Conservation (phyloP, 2,797 vertebrate species). For the Paramormyrops hopkinsi region DNA sequence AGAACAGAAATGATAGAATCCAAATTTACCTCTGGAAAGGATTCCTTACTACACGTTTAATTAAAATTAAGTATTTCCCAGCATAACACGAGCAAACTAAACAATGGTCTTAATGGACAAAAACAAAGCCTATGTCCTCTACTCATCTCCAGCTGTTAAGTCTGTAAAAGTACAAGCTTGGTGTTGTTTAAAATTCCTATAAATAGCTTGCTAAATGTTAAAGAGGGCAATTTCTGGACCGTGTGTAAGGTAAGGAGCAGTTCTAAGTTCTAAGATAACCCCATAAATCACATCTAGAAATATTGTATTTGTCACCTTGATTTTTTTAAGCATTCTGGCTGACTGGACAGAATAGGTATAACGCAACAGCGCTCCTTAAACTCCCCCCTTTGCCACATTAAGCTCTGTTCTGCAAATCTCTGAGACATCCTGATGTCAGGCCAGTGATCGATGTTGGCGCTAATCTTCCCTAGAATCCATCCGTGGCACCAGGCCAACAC, state of each 20-base stretch:
- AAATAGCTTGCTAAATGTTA: conserved; percentile 2
- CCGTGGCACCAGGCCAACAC: conserved; percentile 27
- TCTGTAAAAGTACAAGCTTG: neutral
- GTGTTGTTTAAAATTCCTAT: neutral
- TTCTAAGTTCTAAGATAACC: neutral
- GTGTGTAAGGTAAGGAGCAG: neutral
- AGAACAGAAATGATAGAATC: neutral
- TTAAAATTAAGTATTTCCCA: neutral
- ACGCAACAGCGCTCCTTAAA: neutral
- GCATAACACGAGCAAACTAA: neutral
- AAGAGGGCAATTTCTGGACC: neutral
- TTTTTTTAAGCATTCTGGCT: neutral
- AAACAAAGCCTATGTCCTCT: neutral
- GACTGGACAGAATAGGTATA: neutral
- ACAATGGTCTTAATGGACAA: neutral
- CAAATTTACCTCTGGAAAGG: neutral
- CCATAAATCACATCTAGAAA: conserved; percentile 15
- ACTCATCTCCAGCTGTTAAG: neutral
- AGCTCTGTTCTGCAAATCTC: conserved; percentile 10
- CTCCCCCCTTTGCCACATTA: conserved; percentile 11
- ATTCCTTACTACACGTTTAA: neutral
- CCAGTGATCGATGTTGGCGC: conserved; percentile 18
- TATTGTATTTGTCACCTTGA: conserved; percentile 10
- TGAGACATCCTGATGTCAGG: conserved; percentile 45
- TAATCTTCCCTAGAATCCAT: conserved; percentile 38